These are phyloP conservation scores for Caiman crocodilus DNA, from an alignment of 2,797 vertebrate genomes.

Conservation along the genomic window DNA sequence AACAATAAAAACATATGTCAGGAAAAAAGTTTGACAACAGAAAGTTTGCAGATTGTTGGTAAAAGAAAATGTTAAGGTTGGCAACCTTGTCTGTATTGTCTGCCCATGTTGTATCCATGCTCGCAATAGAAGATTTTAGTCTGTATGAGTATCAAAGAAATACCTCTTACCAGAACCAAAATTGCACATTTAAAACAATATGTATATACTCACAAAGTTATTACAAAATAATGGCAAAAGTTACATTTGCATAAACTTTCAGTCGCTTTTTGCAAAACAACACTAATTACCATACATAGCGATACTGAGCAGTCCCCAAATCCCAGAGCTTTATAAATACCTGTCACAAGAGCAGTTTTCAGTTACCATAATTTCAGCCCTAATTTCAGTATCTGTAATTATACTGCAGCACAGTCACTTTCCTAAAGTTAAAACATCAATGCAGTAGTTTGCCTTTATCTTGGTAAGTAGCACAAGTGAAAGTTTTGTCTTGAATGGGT, in stretches of 20 bases:
- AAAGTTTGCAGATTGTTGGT: no score
- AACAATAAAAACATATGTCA: no score
- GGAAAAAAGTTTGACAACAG: no score
- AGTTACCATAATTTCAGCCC: slow-evolving; percentile 23
- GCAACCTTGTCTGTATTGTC: not conserved
- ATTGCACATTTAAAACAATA: slow-evolving; percentile 7
- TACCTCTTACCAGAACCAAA: not conserved
- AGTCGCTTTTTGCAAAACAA: slow-evolving; percentile 44
- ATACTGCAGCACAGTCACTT: not conserved
- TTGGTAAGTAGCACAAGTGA: not conserved
- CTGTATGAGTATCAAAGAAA: not conserved
- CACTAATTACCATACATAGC: slow-evolving; percentile 48
- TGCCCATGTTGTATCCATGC: not conserved
- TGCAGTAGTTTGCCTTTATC: not conserved
- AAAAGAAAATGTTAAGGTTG: no score
- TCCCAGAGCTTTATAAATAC: not conserved
- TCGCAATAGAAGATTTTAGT: not conserved
- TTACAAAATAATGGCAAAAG: slow-evolving; percentile 25
- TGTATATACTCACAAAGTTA: not conserved
- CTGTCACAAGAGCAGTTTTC: slow-evolving; percentile 20
- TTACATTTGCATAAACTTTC: slow-evolving; percentile 43
- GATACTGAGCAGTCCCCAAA: not conserved
- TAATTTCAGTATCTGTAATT: slow-evolving; percentile 40
- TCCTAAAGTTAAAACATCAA: not conserved
- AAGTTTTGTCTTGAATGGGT: not conserved